Conservation (phyloP, 2,797 vertebrate genomes). For the Valencia hispanica region DNA sequence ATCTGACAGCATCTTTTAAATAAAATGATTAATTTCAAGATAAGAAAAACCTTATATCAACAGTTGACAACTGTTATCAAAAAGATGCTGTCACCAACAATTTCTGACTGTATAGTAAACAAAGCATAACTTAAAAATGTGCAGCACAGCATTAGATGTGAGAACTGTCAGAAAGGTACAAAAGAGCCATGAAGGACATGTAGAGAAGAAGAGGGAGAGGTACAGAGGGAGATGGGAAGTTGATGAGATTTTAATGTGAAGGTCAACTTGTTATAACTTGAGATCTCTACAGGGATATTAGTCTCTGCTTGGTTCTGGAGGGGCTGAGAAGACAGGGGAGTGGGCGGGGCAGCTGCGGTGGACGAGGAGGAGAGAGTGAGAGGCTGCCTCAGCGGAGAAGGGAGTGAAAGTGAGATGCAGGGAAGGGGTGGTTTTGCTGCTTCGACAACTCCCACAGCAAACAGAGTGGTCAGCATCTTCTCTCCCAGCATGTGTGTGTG, state of each 20-base stretch:
- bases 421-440: slow-evolving; percentile 69
- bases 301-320: slow-evolving; percentile 61
- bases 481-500: neutral
- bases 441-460: slow-evolving; percentile 70
- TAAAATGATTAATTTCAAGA: neutral
- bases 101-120: slow-evolving; percentile 38
- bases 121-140: slow-evolving; percentile 24
- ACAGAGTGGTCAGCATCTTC: slow-evolving; percentile 74
- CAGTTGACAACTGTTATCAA: slow-evolving; percentile 5
- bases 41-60: neutral
- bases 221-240: slow-evolving; percentile 53
- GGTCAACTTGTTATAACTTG: slow-evolving; percentile 77
- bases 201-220: slow-evolving; percentile 39
- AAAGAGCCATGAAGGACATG: slow-evolving; percentile 51
- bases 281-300: slow-evolving; percentile 71
- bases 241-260: slow-evolving; percentile 81
- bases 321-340: slow-evolving; percentile 7
- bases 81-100: slow-evolving; percentile 31
- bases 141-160: slow-evolving; percentile 40
- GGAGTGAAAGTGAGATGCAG: neutral
- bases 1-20: neutral
- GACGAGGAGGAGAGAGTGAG: slow-evolving; percentile 43
- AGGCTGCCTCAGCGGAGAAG: slow-evolving; percentile 23
- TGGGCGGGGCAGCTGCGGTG: slow-evolving; percentile 8
- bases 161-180: slow-evolving; percentile 30